Evolutionary conservation across 1,140 invertebrate genomes (phyloP).

Genomic region (Eumaeus atala): DNA sequence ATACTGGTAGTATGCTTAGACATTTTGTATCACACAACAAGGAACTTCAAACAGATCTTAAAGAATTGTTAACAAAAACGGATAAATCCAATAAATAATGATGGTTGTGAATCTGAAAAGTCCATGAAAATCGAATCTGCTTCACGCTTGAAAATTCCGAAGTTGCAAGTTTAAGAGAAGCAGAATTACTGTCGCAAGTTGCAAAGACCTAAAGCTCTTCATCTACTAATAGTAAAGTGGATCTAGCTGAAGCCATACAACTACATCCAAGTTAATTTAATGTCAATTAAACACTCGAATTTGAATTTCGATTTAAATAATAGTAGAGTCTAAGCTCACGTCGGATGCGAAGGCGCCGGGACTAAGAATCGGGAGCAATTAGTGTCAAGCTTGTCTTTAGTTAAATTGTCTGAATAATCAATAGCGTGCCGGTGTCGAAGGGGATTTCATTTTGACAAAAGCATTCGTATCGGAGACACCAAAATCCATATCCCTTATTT

Average conservation of each 20-base stretch:
- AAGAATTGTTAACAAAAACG: no score
- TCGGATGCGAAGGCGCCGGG: slow-evolving; percentile 16
- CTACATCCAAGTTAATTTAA: not conserved
- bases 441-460: slow-evolving; percentile 14
- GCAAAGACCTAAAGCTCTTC: no score
- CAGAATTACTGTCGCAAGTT: no score
- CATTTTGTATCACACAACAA: no score
- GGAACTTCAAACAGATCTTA: no score
- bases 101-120: no score
- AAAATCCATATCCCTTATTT: slow-evolving; percentile 33
- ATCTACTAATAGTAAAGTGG: not conserved
- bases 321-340: slow-evolving; percentile 1
- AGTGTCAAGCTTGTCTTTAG: slow-evolving; percentile 26
- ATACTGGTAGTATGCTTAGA: no score
- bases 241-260: not conserved
- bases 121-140: no score
- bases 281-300: not conserved
- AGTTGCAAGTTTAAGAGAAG: no score
- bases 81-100: no score
- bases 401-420: slow-evolving; percentile 29
- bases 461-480: slow-evolving; percentile 5
- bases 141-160: no score
- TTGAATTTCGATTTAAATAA: not conserved
- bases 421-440: slow-evolving; percentile 32
- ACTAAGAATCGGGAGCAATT: slow-evolving; percentile 28